phyloP scores from a whole-genome alignment of 2,888 invertebrate species.

The Drosophila tanythrix region DNA sequence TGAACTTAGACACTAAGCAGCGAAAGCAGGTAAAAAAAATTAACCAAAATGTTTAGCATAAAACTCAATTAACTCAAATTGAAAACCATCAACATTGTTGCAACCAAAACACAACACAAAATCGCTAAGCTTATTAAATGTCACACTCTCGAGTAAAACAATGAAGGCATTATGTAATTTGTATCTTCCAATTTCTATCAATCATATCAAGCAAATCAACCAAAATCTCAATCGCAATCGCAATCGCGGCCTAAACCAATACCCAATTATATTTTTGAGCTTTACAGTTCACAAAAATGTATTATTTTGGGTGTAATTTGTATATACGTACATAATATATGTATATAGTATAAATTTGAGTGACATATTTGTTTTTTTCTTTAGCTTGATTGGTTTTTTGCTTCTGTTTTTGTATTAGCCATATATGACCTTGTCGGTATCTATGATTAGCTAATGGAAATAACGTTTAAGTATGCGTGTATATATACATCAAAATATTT shows the following conservation, averaged over 20 bases:
- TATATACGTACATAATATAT: conserved; percentile 1
- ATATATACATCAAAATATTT: conserved; percentile 73
- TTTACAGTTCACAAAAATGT: conserved; percentile 26
- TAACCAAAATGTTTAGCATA: conserved; percentile 36
- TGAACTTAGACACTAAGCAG: conserved; percentile 59
- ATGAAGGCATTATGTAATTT: conserved; percentile 31
- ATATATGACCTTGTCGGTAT: conserved; percentile 37
- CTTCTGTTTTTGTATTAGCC: neutral
- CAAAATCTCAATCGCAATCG: conserved; percentile 6
- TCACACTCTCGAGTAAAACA: conserved; percentile 17
- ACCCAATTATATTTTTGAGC: conserved; percentile 37
- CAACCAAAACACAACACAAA: conserved; percentile 16
- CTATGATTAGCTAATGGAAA: conserved; percentile 63
- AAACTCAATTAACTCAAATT: conserved; percentile 35
- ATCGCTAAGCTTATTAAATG: conserved; percentile 28
- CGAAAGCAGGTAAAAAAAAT: conserved; percentile 56
- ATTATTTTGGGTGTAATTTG: conserved; percentile 13
- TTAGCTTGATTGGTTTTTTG: neutral
- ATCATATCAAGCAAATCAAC: conserved; percentile 14
- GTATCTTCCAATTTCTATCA: neutral
- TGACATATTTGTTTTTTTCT: conserved; percentile 25
- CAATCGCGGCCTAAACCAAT: conserved; percentile 11
- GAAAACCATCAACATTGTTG: conserved; percentile 13
- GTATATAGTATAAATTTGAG: conserved; percentile 56
- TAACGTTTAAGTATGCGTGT: conserved; percentile 57